These are phyloP conservation scores for Microtus pennsylvanicus DNA, from an alignment of 2,113 vertebrate species.

Conservation along the genomic window DNA sequence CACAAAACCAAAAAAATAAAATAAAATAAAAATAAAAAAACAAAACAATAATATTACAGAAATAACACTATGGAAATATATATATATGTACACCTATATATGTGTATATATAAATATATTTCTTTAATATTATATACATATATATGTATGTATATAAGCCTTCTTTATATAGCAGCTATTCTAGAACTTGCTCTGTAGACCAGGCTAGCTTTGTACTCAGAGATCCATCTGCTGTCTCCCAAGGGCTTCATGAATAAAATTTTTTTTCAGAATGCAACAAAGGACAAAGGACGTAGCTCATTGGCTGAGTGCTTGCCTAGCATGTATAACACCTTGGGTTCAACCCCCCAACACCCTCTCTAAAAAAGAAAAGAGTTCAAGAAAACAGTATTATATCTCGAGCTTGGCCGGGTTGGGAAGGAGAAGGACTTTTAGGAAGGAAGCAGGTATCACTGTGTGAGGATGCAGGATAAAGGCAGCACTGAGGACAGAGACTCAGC, in stretches of 20 bases:
- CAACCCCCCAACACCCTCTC: background rate
- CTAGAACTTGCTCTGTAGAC: background rate
- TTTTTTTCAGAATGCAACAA: background rate
- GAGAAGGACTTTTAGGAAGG: slow-evolving; percentile 30
- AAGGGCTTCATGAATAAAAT: background rate
- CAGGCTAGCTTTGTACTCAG: background rate
- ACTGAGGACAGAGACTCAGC: background rate
- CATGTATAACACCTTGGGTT: background rate
- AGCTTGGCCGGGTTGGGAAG: slow-evolving; percentile 2
- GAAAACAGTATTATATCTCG: slow-evolving; percentile 3
- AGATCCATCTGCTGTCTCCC: background rate
- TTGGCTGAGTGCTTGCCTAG: too few species aligned
- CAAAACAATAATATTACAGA: background rate
- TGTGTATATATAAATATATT: too few species aligned
- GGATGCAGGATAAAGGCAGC: background rate
- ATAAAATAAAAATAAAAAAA: too few species aligned
- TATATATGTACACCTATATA: too few species aligned
- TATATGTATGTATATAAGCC: background rate
- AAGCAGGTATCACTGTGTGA: background rate
- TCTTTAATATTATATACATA: too few species aligned
- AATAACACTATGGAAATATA: too few species aligned
- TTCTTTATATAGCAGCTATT: background rate
- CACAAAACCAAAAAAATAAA: too few species aligned
- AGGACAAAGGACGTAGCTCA: background rate
- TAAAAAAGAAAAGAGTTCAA: background rate